Evolutionary conservation across 2,797 vertebrate species (phyloP).

Genomic region (Muscicapa striata): DNA sequence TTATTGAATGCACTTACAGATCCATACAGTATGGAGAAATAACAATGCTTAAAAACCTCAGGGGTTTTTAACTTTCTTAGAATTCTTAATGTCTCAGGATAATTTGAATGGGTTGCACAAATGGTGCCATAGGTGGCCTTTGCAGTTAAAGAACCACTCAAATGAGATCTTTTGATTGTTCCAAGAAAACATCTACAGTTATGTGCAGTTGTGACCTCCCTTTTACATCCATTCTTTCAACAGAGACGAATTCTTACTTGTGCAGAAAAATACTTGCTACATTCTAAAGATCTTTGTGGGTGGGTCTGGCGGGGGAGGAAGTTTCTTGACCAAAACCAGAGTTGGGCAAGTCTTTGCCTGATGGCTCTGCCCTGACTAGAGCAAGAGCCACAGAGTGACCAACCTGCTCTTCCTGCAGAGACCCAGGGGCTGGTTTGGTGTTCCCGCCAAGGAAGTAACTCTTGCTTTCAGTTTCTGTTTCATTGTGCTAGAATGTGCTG

Average conservation of each 20-base stretch:
- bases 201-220: neutral
- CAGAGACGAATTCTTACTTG: neutral
- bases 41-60: neutral
- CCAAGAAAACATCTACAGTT: neutral
- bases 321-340: neutral
- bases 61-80: neutral
- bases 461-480: neutral
- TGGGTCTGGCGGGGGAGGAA: neutral
- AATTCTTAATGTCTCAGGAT: neutral
- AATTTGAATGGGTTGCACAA: neutral
- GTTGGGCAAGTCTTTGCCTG: neutral
- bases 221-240: neutral
- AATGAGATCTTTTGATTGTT: neutral
- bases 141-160: neutral
- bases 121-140: neutral
- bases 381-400: accelerated
- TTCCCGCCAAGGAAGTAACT: accelerated
- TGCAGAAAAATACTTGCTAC: neutral
- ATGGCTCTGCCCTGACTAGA: neutral
- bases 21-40: neutral
- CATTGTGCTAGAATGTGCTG: neutral
- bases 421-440: accelerated
- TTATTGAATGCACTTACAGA: neutral
- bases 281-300: neutral
- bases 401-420: neutral